phyloP scores from a whole-genome alignment of 2,888 invertebrate genomes.

The Meiosimyza decipiens region DNA sequence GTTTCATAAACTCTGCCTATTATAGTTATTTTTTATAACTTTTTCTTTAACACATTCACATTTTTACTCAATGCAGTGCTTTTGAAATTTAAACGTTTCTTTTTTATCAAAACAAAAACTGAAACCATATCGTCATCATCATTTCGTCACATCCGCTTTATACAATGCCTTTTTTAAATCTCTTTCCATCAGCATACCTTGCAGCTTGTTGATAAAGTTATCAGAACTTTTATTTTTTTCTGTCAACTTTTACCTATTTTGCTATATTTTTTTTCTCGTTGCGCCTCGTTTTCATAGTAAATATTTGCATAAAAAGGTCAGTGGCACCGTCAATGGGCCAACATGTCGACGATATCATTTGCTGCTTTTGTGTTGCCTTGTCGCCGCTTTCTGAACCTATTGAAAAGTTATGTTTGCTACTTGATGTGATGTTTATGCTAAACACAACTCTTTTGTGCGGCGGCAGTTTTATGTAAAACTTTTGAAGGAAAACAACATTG shows the following conservation, averaged over 20 bases:
- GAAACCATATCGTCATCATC: background rate
- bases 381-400: conserved; percentile 13
- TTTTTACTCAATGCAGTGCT: background rate
- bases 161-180: background rate
- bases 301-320: conserved; percentile 66
- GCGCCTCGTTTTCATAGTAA: conserved; percentile 43
- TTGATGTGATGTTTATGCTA: background rate
- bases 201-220: conserved; percentile 8
- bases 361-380: background rate
- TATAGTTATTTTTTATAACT: too few relatives aligned
- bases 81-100: conserved; percentile 10
- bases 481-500: too few relatives aligned
- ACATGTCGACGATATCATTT: background rate
- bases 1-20: too few relatives aligned
- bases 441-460: background rate
- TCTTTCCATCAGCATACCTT: background rate
- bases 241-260: background rate
- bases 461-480: too few relatives aligned
- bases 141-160: conserved; percentile 24
- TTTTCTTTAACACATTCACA: too few relatives aligned
- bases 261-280: background rate
- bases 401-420: conserved; percentile 13
- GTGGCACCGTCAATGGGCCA: conserved; percentile 52
- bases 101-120: background rate
- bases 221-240: background rate